Evolutionary conservation across 2,888 invertebrate species (phyloP).

Genomic region (Oscheius sp.): DNA sequence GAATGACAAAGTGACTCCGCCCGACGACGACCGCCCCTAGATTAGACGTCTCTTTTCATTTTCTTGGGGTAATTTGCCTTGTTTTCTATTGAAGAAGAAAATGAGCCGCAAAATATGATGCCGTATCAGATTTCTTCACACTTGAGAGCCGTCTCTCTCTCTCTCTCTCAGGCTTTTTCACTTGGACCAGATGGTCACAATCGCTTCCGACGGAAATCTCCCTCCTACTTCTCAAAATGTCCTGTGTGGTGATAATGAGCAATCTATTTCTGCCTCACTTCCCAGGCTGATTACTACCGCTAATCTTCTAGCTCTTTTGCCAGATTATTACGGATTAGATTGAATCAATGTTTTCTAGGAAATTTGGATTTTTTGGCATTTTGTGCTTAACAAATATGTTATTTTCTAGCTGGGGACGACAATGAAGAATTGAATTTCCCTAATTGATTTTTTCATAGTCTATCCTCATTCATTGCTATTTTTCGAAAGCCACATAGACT

Average conservation of each 20-base stretch:
- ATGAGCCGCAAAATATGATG: neutral
- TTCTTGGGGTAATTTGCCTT: neutral
- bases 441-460: too few relatives aligned
- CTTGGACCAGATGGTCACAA: neutral
- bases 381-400: neutral
- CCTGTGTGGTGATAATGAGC: neutral
- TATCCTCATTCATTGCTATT: too few relatives aligned
- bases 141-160: neutral
- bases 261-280: neutral
- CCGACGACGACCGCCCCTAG: neutral
- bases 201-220: neutral
- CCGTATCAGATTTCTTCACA: neutral
- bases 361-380: neutral
- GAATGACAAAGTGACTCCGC: conserved; percentile 23
- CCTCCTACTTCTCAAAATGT: neutral
- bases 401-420: neutral
- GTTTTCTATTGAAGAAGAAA: neutral
- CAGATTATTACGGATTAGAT: neutral
- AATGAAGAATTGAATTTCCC: too few relatives aligned
- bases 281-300: neutral
- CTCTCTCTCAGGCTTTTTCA: neutral
- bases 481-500: too few relatives aligned
- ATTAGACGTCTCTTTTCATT: conserved; percentile 2
- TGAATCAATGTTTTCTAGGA: neutral
- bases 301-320: neutral